phyloP scores from a whole-genome alignment of 2,888 invertebrate species.

The Junonia oenone region DNA sequence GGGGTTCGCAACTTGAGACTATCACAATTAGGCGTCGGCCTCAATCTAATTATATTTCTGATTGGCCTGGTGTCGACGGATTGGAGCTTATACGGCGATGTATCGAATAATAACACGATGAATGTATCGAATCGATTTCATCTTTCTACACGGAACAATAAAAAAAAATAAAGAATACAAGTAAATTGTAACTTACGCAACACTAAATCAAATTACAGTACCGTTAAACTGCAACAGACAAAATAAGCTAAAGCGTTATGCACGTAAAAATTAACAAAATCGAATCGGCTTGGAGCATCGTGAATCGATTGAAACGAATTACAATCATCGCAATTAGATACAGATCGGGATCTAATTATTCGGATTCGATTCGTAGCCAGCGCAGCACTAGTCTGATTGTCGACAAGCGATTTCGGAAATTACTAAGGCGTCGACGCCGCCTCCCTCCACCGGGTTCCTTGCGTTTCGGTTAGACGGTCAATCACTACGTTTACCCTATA shows the following conservation, averaged over 20 bases:
- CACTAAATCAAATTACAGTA: not conserved
- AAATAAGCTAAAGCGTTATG: not conserved
- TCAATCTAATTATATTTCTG: slow-evolving; percentile 77
- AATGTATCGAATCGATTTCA: not conserved
- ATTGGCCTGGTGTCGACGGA: slow-evolving; percentile 48
- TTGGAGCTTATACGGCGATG: slow-evolving; percentile 16
- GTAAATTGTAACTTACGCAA: not conserved
- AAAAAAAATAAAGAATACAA: not conserved
- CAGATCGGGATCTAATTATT: slow-evolving; percentile 73
- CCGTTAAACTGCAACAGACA: not conserved
- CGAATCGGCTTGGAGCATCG: slow-evolving; percentile 17
- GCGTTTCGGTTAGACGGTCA: slow-evolving; percentile 55
- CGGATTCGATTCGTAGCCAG: slow-evolving; percentile 53
- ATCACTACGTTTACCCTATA: slow-evolving; percentile 49
- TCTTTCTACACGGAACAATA: not conserved
- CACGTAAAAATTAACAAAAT: not conserved
- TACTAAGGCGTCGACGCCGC: slow-evolving; percentile 67
- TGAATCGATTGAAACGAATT: slow-evolving; percentile 36
- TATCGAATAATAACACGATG: slow-evolving; percentile 18
- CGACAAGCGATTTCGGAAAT: slow-evolving; percentile 78
- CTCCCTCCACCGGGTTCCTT: slow-evolving; percentile 47
- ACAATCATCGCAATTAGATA: slow-evolving; percentile 62
- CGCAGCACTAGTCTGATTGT: slow-evolving; percentile 71
- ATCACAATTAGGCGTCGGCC: slow-evolving; percentile 68
- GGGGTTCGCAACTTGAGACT: slow-evolving; percentile 69